Evolutionary conservation across 2,888 invertebrate species (phyloP), one percentile per base, ranked within the genome.

Genomic region (Podabrus alpinus): DNA sequence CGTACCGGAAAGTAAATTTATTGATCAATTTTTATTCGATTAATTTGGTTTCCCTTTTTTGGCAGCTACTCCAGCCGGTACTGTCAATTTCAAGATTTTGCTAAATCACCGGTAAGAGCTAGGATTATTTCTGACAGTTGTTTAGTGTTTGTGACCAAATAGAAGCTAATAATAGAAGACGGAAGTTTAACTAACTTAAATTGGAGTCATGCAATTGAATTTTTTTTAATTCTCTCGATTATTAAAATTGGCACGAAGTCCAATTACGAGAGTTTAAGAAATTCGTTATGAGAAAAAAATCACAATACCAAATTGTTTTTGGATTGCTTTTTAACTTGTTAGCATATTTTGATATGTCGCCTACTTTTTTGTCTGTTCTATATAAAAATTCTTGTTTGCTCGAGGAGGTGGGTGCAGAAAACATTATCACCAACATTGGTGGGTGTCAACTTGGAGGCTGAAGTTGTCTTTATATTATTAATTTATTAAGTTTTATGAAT

Each of bases 351-450:
- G 62, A 64, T 19, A 21, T 64, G 62, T 64, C 62, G 62, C 62
- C 62, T 64, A 64, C 62, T 64, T 64, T 62, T 64, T 45, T n/a
- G 19, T 64, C 62, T 16, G 62, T 64, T 64, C 17, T 21, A 64
- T 64, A 64, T 16, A 64, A 64, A 64, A 64, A 19, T 19, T 64
- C 62, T 64, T 64, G 62, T 64, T 64, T 64, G 62, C 21, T 64
- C 15, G 16, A 64, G 19, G 62, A n/a, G 62, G 45, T 15, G 62
- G 15, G 62, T 15, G 16, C 62, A 16, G 17, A 64, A 64, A 64
- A 64, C 21, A 64, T 21, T 19, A 64, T 64, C 62, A 64, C n/a
- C 62, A 19, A 64, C 62, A n/a, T 19, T 21, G 21, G 62, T 64
- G 62, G 62, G 62, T 16, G 62, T 15, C 11, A 4, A 64, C 19